A percentile compares a stretch with the other conserved stretches of the same genome.
Evolutionary conservation across 2,888 invertebrate genomes (phyloP).

Genomic region (Phymatocera aterrima): DNA sequence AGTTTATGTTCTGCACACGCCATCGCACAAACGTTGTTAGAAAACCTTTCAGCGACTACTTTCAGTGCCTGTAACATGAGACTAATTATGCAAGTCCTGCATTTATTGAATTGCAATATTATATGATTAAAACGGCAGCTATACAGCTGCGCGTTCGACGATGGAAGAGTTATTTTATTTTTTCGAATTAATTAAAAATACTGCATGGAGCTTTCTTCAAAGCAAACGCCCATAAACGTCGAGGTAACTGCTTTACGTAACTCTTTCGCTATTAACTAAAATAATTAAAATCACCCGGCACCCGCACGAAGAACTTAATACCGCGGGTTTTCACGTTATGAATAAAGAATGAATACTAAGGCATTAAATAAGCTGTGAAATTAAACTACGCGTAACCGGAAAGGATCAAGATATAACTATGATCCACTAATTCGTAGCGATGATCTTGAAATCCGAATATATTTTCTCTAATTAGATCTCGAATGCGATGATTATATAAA

Average conservation of each 20-base stretch:
- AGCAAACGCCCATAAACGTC: neutral
- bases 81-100: neutral
- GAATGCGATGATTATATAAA: neutral
- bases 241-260: neutral
- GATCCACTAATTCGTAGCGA: neutral
- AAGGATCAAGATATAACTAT: too few species aligned
- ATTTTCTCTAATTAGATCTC: neutral
- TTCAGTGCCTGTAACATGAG: neutral
- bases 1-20: conserved; percentile 24
- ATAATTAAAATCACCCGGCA: conserved; percentile 3
- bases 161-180: neutral
- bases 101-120: conserved; percentile 5
- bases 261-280: conserved; percentile 13
- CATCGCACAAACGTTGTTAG: conserved; percentile 2
- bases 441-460: neutral
- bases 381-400: neutral
- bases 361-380: neutral
- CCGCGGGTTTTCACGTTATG: neutral
- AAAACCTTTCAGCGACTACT: conserved; percentile 15
- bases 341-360: neutral
- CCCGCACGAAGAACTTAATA: neutral
- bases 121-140: neutral
- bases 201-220: neutral
- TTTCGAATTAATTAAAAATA: neutral
- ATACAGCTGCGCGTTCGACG: neutral